A percentile compares a stretch with the other conserved stretches of the same genome.
Evolutionary conservation across 1,140 invertebrate genomes (phyloP).

Genomic region (Eriosoma lanigerum): DNA sequence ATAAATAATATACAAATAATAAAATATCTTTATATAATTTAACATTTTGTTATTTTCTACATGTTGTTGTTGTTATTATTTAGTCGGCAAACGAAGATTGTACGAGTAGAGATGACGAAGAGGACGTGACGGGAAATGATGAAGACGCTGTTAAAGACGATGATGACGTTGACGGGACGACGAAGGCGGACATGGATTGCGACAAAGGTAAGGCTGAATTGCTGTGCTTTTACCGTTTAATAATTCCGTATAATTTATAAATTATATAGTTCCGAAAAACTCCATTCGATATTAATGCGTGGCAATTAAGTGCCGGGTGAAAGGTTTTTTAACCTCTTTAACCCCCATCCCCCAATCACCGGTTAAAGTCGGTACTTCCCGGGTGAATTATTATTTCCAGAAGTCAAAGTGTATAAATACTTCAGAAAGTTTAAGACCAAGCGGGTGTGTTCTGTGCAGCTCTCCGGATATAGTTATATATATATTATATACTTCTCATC

Average conservation of each 20-base stretch:
- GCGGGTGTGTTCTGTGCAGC: not conserved
- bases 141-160: constrained; percentile 24
- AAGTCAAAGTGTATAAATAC: constrained; percentile 39
- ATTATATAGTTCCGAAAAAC: constrained; percentile 48
- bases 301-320: constrained; percentile 29
- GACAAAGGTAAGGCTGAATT: constrained; percentile 41
- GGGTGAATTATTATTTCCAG: constrained; percentile 45
- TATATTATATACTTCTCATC: not conserved
- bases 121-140: not conserved
- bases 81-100: constrained; percentile 36
- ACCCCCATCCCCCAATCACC: not conserved
- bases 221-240: constrained; percentile 26
- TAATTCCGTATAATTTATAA: constrained; percentile 51
- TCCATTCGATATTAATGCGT: constrained; percentile 37
- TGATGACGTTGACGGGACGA: not conserved
- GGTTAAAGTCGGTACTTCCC: constrained; percentile 4
- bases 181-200: not conserved
- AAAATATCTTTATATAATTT: too few species aligned
- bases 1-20: too few species aligned
- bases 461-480: not conserved
- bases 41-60: too few species aligned
- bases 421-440: constrained; percentile 21
- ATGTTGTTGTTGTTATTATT: too few species aligned
- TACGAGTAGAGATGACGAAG: constrained; percentile 16
- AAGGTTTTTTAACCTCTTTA: constrained; percentile 49